Percentiles rank a stretch among this genome's conserved stretches.
Conservation (phyloP, 2,113 vertebrate genomes). For the Labrus mixtus region DNA sequence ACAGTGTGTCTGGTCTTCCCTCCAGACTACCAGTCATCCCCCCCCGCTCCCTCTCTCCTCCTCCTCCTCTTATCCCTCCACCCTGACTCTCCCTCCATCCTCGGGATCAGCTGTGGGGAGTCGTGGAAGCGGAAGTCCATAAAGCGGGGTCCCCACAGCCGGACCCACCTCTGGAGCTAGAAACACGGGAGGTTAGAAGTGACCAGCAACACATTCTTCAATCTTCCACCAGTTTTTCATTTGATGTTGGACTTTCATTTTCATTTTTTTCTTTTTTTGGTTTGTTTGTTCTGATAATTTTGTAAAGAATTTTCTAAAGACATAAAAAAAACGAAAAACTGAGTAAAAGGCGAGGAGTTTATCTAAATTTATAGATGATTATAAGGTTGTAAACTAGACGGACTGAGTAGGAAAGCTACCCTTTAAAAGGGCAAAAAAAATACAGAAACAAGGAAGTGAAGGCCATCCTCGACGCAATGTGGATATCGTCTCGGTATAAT, state of each 20-base stretch:
- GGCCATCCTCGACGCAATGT: slow-evolving; percentile 28
- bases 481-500: slow-evolving; percentile 59
- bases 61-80: slow-evolving; percentile 31
- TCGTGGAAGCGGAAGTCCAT: slow-evolving; percentile 22
- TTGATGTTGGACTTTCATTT: slow-evolving; percentile 54
- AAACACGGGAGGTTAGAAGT: slow-evolving; percentile 57
- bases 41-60: slow-evolving; percentile 38
- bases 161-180: slow-evolving; percentile 44
- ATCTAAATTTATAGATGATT: slow-evolving; percentile 82
- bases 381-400: slow-evolving; percentile 76
- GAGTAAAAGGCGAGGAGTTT: slow-evolving; percentile 75
- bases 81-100: slow-evolving; percentile 53
- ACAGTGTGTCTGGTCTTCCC: slow-evolving; percentile 75
- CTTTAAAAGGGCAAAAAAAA: slow-evolving; percentile 85
- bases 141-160: slow-evolving; percentile 33
- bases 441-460: slow-evolving; percentile 44
- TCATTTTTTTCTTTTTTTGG: slow-evolving; percentile 42
- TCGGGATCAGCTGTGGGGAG: slow-evolving; percentile 50
- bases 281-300: slow-evolving; percentile 80
- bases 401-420: slow-evolving; percentile 81
- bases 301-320: slow-evolving; percentile 82
- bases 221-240: slow-evolving; percentile 68
- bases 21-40: slow-evolving; percentile 65
- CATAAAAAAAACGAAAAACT: slow-evolving; percentile 69
- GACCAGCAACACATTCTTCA: slow-evolving; percentile 68